A percentile compares a stretch with the other conserved stretches of the same genome.
These are phyloP conservation scores for Drosophila subobscura DNA, from an alignment of 1,140 invertebrate species.

Conservation along the genomic window DNA sequence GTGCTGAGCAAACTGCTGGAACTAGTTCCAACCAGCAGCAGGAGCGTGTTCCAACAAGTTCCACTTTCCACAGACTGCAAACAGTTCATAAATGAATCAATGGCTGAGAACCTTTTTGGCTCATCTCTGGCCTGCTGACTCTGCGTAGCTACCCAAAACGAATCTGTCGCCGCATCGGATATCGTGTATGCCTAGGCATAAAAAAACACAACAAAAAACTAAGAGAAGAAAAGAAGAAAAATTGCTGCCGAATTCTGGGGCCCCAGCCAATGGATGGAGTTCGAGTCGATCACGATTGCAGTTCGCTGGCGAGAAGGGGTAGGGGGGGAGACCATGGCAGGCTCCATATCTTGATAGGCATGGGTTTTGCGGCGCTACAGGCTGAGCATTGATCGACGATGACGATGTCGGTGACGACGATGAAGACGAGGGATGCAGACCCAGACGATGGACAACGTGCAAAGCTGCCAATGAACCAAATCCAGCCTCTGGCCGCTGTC, in stretches of 20 bases:
- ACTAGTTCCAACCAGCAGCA: too few species aligned
- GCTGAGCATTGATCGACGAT: conserved; percentile 71
- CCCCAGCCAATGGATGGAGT: conserved; percentile 8
- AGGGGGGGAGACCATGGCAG: conserved; percentile 26
- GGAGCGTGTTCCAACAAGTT: too few species aligned
- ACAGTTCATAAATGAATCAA: too few species aligned
- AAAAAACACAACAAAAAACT: neutral
- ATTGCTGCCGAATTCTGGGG: conserved; percentile 65
- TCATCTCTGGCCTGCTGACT: conserved; percentile 16
- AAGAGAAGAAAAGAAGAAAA: conserved; percentile 11
- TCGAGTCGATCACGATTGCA: conserved; percentile 70
- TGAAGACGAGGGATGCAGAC: conserved; percentile 15
- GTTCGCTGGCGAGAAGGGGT: neutral
- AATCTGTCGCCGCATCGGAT: conserved; percentile 74
- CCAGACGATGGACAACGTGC: conserved; percentile 56
- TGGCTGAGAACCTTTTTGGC: too few species aligned
- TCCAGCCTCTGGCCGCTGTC: conserved; percentile 37
- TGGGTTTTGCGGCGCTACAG: conserved; percentile 69
- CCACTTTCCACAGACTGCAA: too few species aligned
- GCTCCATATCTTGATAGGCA: conserved; percentile 64
- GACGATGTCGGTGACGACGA: conserved; percentile 44
- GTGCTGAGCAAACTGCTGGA: too few species aligned
- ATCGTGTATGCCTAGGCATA: conserved; percentile 24
- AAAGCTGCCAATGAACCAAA: conserved; percentile 78
- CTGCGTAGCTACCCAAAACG: conserved; percentile 71